phyloP scores from a whole-genome alignment of 2,113 vertebrate genomes.

The Trinectes maculatus region DNA sequence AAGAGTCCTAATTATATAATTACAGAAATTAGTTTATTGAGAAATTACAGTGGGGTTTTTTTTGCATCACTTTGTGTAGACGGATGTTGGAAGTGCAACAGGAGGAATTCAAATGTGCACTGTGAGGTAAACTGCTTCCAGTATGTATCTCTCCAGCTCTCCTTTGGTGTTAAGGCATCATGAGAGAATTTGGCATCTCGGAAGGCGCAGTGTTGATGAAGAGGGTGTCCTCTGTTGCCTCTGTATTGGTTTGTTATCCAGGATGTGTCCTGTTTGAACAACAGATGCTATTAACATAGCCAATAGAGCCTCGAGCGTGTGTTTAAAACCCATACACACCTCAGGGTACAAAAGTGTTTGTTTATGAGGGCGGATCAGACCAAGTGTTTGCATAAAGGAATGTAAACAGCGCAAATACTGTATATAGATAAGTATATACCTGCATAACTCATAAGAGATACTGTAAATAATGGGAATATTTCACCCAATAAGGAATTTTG shows the following conservation, averaged over 20 bases:
- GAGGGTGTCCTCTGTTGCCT: slow-evolving; percentile 44
- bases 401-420: neutral
- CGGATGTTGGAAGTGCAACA: too few relatives aligned
- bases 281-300: slow-evolving; percentile 3
- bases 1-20: too few relatives aligned
- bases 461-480: neutral
- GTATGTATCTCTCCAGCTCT: neutral
- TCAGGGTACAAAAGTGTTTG: slow-evolving; percentile 45
- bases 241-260: slow-evolving; percentile 37
- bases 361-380: slow-evolving; percentile 19
- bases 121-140: neutral
- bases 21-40: too few relatives aligned
- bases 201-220: slow-evolving; percentile 21
- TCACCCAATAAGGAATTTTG: neutral
- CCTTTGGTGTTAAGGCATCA: neutral
- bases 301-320: slow-evolving; percentile 16
- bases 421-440: neutral
- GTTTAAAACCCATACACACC: slow-evolving; percentile 46
- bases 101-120: neutral
- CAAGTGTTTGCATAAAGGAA: slow-evolving; percentile 44
- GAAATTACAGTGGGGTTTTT: too few relatives aligned
- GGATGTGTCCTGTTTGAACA: slow-evolving; percentile 69
- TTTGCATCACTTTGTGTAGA: too few relatives aligned
- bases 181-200: neutral
- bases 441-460: neutral